phyloP scores from a whole-genome alignment of 2,797 vertebrate genomes.

The Myotis planiceps region DNA sequence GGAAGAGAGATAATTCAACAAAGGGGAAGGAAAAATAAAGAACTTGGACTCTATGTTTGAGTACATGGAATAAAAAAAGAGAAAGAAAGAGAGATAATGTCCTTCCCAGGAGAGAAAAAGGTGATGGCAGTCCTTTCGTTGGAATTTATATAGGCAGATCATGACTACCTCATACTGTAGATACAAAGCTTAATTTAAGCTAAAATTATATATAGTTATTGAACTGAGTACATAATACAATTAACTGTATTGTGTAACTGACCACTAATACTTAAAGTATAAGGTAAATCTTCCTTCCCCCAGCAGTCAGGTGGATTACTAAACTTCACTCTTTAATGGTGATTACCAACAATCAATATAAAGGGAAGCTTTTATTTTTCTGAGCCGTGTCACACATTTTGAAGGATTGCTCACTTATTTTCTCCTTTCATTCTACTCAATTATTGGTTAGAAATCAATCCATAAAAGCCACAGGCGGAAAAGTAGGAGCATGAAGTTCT shows the following conservation, averaged over 20 bases:
- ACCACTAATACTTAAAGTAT: not conserved
- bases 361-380: not conserved
- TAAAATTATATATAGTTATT: constrained; percentile 50
- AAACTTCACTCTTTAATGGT: not conserved
- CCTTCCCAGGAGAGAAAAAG: not conserved
- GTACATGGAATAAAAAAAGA: not conserved
- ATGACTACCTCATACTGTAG: not conserved
- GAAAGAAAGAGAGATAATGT: not conserved
- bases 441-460: constrained; percentile 12
- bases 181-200: constrained; percentile 56
- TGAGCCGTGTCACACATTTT: not conserved
- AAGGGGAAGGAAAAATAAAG: not conserved
- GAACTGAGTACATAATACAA: constrained; percentile 23
- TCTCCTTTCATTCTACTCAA: not conserved
- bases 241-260: constrained; percentile 42
- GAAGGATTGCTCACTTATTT: constrained; percentile 17
- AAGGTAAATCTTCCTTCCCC: constrained; percentile 21
- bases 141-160: not conserved
- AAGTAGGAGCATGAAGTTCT: not conserved
- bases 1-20: not conserved
- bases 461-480: not conserved
- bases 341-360: constrained; percentile 21
- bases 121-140: not conserved
- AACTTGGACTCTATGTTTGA: not conserved
- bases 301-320: not conserved